Base-by-base conservation (phyloP, 2,797 vertebrate genomes). In the Podarcis lilfordi region DNA sequence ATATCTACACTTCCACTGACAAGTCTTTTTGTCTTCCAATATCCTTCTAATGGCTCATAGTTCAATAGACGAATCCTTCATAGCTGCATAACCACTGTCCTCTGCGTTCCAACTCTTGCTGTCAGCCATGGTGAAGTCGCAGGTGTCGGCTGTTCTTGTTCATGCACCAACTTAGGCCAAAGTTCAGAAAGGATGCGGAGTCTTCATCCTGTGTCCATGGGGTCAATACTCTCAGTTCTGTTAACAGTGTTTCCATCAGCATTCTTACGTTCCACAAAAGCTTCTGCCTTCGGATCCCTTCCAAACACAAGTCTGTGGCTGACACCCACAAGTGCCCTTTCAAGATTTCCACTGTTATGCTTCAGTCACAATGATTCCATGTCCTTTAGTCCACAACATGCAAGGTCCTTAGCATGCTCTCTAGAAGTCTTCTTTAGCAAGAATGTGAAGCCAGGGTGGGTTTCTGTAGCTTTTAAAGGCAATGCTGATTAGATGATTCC, bases 371-470 rank as follows among this genome's bases (percentile, higher is more conserved):
- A 82, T 85, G 91, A 74, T 95, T 29, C 94, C 95, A 89, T 86
- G 94, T 96, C 94, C 95, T 92, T 96, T 78, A 97, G 96, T 96
- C 96, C 95, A 92, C 89, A 92, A 87, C 55, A 85, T 0, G 74
- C 13, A 96, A 85, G 92, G 93, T 95, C 94, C 95, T 93, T 91
- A 89, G 94, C 92, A 82, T 95, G 96, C 94, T 93, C 87, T 95
- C 93, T 93, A 92, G 95, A 94, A 92, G 91, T 89, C 95, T 95
- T 94, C 91, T 74, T 82, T 81, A 88, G 88, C 83, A 89, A 92
- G 84, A 75, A 92, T 23, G 84, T 89, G 94, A 91, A 95, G 90
- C 92, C 91, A 92, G 69, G 69, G 74, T 94, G 88, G 77, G 82
- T 90, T 93, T 94, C 89, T 83, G 86, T 4, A 85, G 88, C 93